Conservation (phyloP, 2,797 vertebrate genomes). For the Pangasius larnaudii region DNA sequence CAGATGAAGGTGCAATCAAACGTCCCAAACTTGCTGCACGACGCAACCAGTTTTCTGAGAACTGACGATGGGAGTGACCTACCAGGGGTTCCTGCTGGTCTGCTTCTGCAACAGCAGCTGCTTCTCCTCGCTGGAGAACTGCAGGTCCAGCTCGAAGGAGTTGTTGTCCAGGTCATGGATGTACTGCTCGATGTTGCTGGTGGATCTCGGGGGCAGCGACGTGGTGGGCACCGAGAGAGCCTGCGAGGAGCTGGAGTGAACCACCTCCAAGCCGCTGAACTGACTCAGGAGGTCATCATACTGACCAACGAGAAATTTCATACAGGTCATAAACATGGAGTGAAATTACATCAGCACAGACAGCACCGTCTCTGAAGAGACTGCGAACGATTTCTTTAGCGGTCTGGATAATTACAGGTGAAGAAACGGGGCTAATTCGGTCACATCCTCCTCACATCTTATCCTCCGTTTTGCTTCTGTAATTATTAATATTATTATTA, state of each 20-base stretch:
- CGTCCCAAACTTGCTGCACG: background rate
- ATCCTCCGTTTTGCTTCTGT: background rate
- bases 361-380: background rate
- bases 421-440: background rate
- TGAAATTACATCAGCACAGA: background rate
- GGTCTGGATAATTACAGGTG: background rate
- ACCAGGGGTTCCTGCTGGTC: conserved; percentile 94
- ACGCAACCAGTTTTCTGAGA: background rate
- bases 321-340: background rate
- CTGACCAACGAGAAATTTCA: conserved; percentile 65
- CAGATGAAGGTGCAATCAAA: background rate
- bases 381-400: background rate
- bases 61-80: conserved; percentile 34
- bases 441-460: background rate
- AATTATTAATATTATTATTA: no score
- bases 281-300: conserved; percentile 98
- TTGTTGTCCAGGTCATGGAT: conserved; percentile 96
- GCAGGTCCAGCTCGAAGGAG: conserved; percentile 95
- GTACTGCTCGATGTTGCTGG: conserved; percentile 86
- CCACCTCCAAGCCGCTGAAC: conserved; percentile 96
- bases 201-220: conserved; percentile 42
- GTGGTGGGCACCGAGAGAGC: conserved; percentile 78
- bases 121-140: conserved; percentile 95
- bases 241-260: conserved; percentile 80
- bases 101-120: conserved; percentile 93